Percentiles rank a stretch among this genome's conserved stretches.
Evolutionary conservation across 2,888 invertebrate genomes (phyloP).

Genomic region (Heteromurus nitidus): DNA sequence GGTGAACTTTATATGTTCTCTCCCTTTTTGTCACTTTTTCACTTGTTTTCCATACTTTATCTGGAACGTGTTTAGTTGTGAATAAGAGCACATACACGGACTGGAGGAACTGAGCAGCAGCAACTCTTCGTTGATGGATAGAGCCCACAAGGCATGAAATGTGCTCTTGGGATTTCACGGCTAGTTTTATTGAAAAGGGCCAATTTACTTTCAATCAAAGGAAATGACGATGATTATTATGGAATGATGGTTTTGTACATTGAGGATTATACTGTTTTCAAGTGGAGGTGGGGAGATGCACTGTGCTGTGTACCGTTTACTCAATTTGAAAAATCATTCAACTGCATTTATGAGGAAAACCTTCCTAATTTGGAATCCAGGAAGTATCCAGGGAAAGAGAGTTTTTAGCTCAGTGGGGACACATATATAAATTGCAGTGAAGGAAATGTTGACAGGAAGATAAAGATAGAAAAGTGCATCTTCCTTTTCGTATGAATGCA

Average conservation of each 20-base stretch:
- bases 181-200: constrained; percentile 69
- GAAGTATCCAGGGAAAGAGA: background rate
- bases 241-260: constrained; percentile 41
- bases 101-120: background rate
- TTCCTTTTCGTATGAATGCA: background rate
- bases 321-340: background rate
- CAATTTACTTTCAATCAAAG: constrained; percentile 69
- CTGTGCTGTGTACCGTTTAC: constrained; percentile 19
- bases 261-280: constrained; percentile 48
- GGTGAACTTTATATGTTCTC: constrained; percentile 27
- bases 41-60: background rate
- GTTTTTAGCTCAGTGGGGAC: background rate
- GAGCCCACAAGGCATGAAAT: constrained; percentile 68
- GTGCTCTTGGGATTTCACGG: constrained; percentile 69
- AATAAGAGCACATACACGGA: background rate
- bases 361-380: background rate
- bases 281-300: constrained; percentile 22
- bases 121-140: constrained; percentile 45
- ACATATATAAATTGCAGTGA: no score
- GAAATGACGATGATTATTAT: constrained; percentile 59
- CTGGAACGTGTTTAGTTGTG: background rate
- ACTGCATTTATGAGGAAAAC: constrained; percentile 28
- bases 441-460: constrained; percentile 2
- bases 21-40: constrained; percentile 39
- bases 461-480: background rate